Evolutionary conservation across 1,140 invertebrate species (phyloP), one percentile per base, ranked within the genome.

Genomic region (Cherax quadricarinatus): DNA sequence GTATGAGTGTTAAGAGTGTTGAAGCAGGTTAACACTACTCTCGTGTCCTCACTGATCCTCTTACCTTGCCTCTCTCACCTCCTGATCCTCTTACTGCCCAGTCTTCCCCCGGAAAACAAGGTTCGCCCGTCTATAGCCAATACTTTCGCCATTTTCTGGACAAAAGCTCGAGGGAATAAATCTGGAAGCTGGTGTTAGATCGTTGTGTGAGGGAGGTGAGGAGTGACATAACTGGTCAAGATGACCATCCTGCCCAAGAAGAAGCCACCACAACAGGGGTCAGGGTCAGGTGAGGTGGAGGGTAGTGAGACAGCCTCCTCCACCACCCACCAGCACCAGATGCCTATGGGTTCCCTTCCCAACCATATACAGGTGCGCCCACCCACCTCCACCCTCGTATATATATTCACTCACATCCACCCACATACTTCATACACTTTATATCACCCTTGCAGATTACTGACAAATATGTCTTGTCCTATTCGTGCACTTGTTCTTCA

Each of bases 81-180:
- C 12, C 18, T 30, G 9, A n/a, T 14, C 48, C 24, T n/a, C 5
- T 12, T 7, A 10, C 21, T 57, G 12, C 53, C 53, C 82, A n/a
- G n/a, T 84, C 82, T 24, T 16, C 82, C 2, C 16, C 24, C 83
- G 6, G 83, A 91, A 81, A 91, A 91, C 85, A 91, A 91, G 84
- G 62, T 91, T 91, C 85, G 48, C 18, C 48, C 60, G n/a, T 82
- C 60, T 91, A 91, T 91, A 82, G 49, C 80, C 62, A 48, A 87
- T 48, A 80, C 90, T 82, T 91, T 91, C 90, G 90, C 90, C 90
- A 91, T 91, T 91, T 91, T 91, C 90, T 87, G 75, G 75, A 62
- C 41, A 80, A 81, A 57, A 86, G 78, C 84, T 48, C 41, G 48
- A 49, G 78, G 51, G 75, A 66, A 66, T 66, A 70, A 53, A 60